Percentiles rank a stretch among this genome's conserved stretches.
phyloP scores from a whole-genome alignment of 2,113 vertebrate genomes.

The Motacilla alba region DNA sequence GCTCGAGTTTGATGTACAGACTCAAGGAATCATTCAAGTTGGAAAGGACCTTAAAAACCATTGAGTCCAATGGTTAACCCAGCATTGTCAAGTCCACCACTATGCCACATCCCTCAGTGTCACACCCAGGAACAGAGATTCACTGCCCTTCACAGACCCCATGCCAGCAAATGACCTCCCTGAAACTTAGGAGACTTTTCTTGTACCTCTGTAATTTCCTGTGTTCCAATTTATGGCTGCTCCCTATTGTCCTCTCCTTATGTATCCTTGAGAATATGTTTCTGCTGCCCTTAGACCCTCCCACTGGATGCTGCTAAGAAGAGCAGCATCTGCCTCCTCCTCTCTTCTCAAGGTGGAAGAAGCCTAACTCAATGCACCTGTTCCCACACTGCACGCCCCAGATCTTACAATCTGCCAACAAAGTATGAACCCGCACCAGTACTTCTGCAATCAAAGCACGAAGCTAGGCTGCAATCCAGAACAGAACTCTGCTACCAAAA shows the following conservation, averaged over 20 bases:
- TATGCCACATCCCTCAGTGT: neutral
- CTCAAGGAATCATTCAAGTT: neutral
- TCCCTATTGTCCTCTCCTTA: neutral
- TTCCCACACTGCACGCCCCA: neutral
- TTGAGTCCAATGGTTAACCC: accelerated
- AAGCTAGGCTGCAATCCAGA: neutral
- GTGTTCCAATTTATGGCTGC: neutral
- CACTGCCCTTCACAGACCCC: neutral
- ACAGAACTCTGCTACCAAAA: neutral
- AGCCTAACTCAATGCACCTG: neutral
- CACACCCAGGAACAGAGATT: neutral
- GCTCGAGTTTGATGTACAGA: accelerated
- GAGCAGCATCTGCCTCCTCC: neutral
- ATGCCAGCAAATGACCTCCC: too few species aligned
- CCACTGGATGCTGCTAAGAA: neutral
- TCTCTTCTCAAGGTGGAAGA: neutral
- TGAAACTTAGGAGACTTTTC: neutral
- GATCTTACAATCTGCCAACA: neutral
- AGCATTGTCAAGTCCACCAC: neutral
- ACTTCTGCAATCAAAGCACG: neutral
- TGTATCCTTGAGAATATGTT: accelerated
- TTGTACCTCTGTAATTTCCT: neutral
- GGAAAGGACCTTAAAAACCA: neutral
- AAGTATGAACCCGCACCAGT: neutral
- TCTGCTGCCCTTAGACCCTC: neutral